Base-by-base conservation (phyloP, 2,888 invertebrate genomes). In the Apodemia duryi region DNA sequence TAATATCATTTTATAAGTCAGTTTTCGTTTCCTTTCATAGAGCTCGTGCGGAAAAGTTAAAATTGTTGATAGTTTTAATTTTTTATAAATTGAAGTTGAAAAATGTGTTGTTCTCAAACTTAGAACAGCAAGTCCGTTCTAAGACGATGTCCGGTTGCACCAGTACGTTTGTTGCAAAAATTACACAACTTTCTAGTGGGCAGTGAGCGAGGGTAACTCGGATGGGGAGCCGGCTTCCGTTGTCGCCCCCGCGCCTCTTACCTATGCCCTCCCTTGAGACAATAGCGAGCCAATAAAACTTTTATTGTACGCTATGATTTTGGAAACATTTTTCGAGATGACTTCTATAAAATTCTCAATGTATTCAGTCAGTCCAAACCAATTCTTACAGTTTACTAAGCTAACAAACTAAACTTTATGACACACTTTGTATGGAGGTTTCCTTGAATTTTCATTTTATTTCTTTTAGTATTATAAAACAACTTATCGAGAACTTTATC, bases 221-320 rank as follows among this genome's bases (percentile, higher is more conserved):
- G 70, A 65, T 66, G 72, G 70, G 71, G 71, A 63, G 70, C 63
- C 61, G 51, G 67, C 69, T 70, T 71, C 76, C 75, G 74, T 66
- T 68, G 65, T 68, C 70, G 65, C 69, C 70, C 71, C 67, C 69
- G 68, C 73, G 70, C 73, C 73, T 66, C 72, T 73, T 73, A 75
- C 75, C 75, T 74, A 73, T 72, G 73, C 72, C 70, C 73, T 78
- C 78, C 77, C 78, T 68, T 74, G 78, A 83, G 82, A 85, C 85
- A 84, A 86, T 84, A 81, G 82, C 80, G 77, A 83, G 80, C 83
- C 83, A 88, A 88, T 88, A 87, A 87, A 89, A 87, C 82, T 89
- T 89, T 88, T 87, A 87, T 83, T 82, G 83, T 78, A 69, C 79
- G 81, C 86, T 85, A 86, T 88, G 85, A 88, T 87, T 88, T 86